Conservation (phyloP, 2,113 vertebrate genomes). For the Bujurquina vittata region DNA sequence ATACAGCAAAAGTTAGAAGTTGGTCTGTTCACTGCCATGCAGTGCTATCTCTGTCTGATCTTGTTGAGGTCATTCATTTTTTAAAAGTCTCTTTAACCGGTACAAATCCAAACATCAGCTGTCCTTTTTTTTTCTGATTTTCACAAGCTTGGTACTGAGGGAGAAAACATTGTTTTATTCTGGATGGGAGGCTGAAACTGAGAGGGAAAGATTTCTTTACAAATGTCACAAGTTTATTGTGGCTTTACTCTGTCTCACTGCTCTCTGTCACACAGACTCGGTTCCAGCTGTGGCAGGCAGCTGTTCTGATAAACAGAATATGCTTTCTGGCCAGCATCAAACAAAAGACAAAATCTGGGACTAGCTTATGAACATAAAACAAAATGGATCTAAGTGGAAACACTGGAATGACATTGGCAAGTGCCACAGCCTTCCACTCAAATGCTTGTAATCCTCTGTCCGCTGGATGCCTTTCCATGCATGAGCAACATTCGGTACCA, state of each 20-base stretch:
- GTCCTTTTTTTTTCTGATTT: neutral
- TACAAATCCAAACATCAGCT: neutral
- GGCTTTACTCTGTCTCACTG: neutral
- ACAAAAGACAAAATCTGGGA: neutral
- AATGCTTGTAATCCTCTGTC: neutral
- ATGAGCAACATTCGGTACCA: neutral
- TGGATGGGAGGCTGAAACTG: neutral
- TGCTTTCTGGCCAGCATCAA: neutral
- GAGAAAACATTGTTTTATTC: neutral
- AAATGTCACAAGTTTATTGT: slow-evolving; percentile 8
- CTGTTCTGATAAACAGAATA: neutral
- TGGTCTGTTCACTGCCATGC: neutral
- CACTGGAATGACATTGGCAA: neutral
- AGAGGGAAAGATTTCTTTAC: neutral
- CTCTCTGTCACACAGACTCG: neutral
- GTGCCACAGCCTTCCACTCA: neutral
- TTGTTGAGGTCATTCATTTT: neutral
- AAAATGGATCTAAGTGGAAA: neutral
- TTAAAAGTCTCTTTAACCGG: neutral
- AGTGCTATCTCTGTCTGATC: neutral
- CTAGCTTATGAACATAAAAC: neutral
- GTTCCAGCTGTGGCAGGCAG: neutral
- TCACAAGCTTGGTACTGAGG: neutral
- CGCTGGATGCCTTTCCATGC: neutral
- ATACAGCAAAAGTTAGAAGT: neutral